These are phyloP conservation scores for Psittacula cyanocephala DNA, from an alignment of 2,113 vertebrate species.

Conservation along the genomic window DNA sequence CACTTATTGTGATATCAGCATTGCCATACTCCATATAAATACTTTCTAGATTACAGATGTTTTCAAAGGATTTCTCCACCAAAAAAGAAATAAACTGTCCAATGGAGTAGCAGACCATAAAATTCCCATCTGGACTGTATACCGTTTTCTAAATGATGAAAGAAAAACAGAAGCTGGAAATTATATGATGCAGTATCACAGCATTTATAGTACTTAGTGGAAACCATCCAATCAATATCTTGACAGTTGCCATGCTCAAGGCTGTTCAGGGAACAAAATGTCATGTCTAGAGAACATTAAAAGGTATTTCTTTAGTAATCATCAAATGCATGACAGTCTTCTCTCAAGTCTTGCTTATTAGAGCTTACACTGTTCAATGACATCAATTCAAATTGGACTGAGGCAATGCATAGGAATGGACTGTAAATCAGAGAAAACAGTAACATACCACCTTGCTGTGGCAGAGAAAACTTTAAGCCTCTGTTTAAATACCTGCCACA, in stretches of 20 bases:
- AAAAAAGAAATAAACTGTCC: conserved; percentile 35
- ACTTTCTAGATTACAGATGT: conserved; percentile 41
- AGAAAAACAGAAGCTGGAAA: conserved; percentile 58
- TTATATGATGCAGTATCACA: conserved; percentile 2
- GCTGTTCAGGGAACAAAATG: conserved; percentile 34
- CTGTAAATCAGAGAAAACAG: background rate
- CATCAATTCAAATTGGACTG: background rate
- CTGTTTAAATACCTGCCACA: background rate
- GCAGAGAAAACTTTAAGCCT: background rate
- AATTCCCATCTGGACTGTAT: conserved; percentile 66
- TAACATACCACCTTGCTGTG: fast-evolving
- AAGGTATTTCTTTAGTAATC: conserved; percentile 4
- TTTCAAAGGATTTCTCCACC: conserved; percentile 60
- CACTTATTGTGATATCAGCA: background rate
- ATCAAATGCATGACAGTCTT: background rate
- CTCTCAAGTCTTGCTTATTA: background rate
- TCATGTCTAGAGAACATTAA: conserved; percentile 16
- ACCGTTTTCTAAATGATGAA: conserved; percentile 49
- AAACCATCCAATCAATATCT: conserved; percentile 49
- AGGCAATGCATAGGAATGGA: background rate
- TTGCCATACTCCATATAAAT: background rate
- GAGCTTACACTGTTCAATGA: background rate
- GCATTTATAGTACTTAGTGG: conserved; percentile 49
- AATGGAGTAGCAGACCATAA: conserved; percentile 61
- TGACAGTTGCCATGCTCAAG: conserved; percentile 41